Evolutionary conservation across 2,797 vertebrate genomes (phyloP), one percentile per base, ranked within the genome.

Genomic region (Smutsia temminckii): DNA sequence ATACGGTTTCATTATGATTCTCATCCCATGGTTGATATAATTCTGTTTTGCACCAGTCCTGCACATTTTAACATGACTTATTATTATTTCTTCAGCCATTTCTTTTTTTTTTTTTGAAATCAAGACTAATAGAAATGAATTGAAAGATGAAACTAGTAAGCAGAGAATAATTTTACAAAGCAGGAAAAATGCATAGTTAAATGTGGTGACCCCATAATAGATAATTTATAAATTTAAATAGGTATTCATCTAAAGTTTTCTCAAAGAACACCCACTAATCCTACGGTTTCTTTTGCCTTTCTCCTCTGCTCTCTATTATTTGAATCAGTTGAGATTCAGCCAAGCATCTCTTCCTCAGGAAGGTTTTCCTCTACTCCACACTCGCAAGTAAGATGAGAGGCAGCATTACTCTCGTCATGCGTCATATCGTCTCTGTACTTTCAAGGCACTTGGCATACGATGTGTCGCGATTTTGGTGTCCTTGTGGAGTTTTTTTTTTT

Each of bases 1-100:
- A 95, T 96, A 86, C 37, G 21, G 32, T 85, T 97, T 81, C 87
- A 87, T 97, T 92, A 85, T 93, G n/a, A 13, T 49, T 97, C 95
- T 83, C 42, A 59, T 27, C 75, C 68, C 40, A 93, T 51, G 20
- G 13, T 91, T 97, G 55, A 91, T 97, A 94, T 86, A 25, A 90
- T 92, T 81, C 94, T 74, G 37, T 81, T 95, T 97, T 95, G 75
- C 77, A 61, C 85, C 81, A 55, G 29, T 92, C 88, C 7, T 71
- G 12, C 17, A 34, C 55, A 69, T 92, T 85, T 46, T 89, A 34
- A 64, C 11, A 68, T 42, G 12, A 7, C 2, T 88, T 40, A 40
- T 95, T 12, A 46, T 46, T 88, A 34, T 21, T 66, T 77, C 29
- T 69, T 21, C 18, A 46, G 40, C 1, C 16, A 10, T 7, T 92